Evolutionary conservation across 2,888 invertebrate genomes (phyloP), one percentile per base, ranked within the genome.

Genomic region (Oligia strigilis): DNA sequence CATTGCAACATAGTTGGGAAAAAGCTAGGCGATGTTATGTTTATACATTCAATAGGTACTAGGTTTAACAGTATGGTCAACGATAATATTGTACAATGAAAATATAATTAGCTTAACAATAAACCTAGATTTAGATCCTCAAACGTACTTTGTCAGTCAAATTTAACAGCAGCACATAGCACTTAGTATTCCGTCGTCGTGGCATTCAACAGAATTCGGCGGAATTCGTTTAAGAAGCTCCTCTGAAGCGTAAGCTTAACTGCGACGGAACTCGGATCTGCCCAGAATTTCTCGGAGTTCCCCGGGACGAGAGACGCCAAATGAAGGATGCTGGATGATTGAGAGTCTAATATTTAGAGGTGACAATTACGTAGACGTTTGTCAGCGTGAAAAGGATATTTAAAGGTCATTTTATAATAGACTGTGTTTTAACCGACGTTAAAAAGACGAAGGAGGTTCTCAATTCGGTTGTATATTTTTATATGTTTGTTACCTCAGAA

Each of bases 211-310:
- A 81, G 36, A 81, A 83, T 84, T 83, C 77, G 36, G 14, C 40
- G 66, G 71, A 81, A 84, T 83, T 72, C 84, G 66, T 71, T 83
- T 81, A 84, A 23, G 46, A 46, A 75, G 69, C 60, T 71, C 62
- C 76, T 62, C 76, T 83, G 82, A 79, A 64, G 73, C 84, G 66
- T 52, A 72, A 72, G 62, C 58, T 66, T 71, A 76, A 46, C 79
- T 49, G 58, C 23, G 29, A 36, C 19, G 60, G 36, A 75, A 64
- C 29, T 58, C 23, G 75, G 40, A 76, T 73, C 73, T 66, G 9
- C 13, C 23, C 81, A 75, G 77, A 78, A 62, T 43, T 78, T 52
- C 6, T 8, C 19, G 23, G 4, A 49, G 55, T 19, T 29, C 6
- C 13, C 17, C 17, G 40, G 43, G 14, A 52, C 19, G 6, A 23